Percentiles rank a stretch among this genome's conserved stretches.
These are phyloP conservation scores for Tachina fera DNA, from an alignment of 2,888 invertebrate species.

Conservation along the genomic window DNA sequence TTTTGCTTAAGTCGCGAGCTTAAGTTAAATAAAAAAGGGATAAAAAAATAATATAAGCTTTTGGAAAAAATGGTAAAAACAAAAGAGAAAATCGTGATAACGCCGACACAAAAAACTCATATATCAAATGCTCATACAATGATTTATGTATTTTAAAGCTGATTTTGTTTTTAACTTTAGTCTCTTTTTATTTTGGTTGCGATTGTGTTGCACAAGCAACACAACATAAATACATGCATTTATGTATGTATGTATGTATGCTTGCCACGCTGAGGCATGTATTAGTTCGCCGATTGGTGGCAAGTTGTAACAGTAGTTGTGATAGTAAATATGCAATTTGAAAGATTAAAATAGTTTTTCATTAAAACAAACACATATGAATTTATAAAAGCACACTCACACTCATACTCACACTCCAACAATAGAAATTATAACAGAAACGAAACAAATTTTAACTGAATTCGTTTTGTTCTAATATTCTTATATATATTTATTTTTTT, in stretches of 20 bases:
- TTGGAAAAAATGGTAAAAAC: slow-evolving; percentile 8
- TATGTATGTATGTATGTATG: not conserved
- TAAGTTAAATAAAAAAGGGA: slow-evolving; percentile 44
- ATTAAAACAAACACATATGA: slow-evolving; percentile 49
- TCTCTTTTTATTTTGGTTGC: not conserved
- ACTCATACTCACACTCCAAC: not conserved
- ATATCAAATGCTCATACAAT: slow-evolving; percentile 70
- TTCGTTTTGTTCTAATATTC: slow-evolving; percentile 14
- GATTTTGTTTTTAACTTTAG: slow-evolving; percentile 68
- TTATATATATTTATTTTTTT: not conserved
- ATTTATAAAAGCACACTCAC: not conserved
- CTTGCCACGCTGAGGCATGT: not conserved
- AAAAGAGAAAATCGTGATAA: slow-evolving; percentile 49
- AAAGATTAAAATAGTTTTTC: slow-evolving; percentile 63
- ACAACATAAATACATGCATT: not conserved
- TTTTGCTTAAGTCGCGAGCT: slow-evolving; percentile 49
- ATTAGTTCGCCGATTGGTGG: slow-evolving; percentile 7
- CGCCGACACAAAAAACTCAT: slow-evolving; percentile 62
- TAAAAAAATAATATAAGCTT: slow-evolving; percentile 44
- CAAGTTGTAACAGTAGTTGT: slow-evolving; percentile 20
- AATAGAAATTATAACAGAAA: slow-evolving; percentile 47
- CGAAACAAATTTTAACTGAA: slow-evolving; percentile 42
- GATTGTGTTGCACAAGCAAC: not conserved
- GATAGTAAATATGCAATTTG: slow-evolving; percentile 58
- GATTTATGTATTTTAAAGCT: slow-evolving; percentile 72